These are phyloP conservation scores for Idris sp. DNA, from an alignment of 1,140 invertebrate genomes.

Conservation along the genomic window DNA sequence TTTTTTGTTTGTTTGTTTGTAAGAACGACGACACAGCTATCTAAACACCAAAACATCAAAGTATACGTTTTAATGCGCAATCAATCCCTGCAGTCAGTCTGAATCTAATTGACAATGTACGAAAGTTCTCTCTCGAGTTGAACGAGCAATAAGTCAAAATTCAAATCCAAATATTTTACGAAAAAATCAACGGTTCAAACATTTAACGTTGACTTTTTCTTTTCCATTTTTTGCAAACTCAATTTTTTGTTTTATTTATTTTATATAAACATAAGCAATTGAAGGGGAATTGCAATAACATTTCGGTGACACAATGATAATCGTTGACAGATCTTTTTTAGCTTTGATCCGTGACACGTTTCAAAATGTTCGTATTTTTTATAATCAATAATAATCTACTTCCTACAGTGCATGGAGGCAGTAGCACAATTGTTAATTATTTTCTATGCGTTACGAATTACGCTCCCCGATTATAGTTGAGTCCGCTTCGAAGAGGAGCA, in stretches of 20 bases:
- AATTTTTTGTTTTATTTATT: no score
- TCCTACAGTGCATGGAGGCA: conserved; percentile 67
- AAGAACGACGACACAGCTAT: conserved; percentile 67
- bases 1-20: conserved; percentile 34
- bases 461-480: conserved; percentile 54
- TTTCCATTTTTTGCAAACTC: neutral
- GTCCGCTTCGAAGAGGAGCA: conserved; percentile 54
- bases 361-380: conserved; percentile 36
- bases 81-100: conserved; percentile 78
- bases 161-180: conserved; percentile 44
- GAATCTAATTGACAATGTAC: conserved; percentile 79
- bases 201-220: neutral
- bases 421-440: conserved; percentile 66
- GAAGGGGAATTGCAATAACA: no score
- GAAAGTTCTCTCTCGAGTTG: conserved; percentile 66
- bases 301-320: conserved; percentile 31
- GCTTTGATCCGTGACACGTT: no score
- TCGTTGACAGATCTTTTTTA: conserved; percentile 41
- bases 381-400: conserved; percentile 63
- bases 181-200: neutral
- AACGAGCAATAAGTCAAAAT: conserved; percentile 51
- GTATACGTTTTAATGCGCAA: conserved; percentile 68
- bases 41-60: conserved; percentile 72
- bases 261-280: no score
- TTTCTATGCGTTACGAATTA: conserved; percentile 56